Evolutionary conservation across 1,140 invertebrate genomes (phyloP), one percentile per base, ranked within the genome.

Genomic region (Apis laboriosa): DNA sequence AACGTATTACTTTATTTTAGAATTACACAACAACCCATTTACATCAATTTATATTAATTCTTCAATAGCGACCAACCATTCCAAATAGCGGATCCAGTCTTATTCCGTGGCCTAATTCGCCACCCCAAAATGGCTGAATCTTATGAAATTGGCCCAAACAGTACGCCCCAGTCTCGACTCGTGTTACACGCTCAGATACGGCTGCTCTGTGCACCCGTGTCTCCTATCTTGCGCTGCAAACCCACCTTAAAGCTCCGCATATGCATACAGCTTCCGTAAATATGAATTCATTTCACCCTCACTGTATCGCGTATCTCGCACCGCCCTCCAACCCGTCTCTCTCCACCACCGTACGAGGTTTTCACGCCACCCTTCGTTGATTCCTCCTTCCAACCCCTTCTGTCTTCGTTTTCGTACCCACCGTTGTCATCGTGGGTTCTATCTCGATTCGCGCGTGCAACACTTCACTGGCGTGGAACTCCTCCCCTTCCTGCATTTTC

Each of bases 221-320:
- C 55, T 58, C n/a, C 58, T 72, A 71, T 84, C 66, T 84, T 43
- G 49, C 49, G 13, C n/a, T 24, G 67, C 67, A 66, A 79, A 79
- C 58, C 28, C 67, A 56, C 56, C 83, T 80, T 80, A 68, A 84
- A 81, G 49, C 64, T 68, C 9, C 72, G 73, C 83, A 82, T 84
- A 88, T 83, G 80, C 80, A 82, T 80, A 61, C 71, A 68, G 70
- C 77, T 75, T 83, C 56, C 80, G 75, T 80, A 77, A 77, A 60
- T 77, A 81, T 61, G 83, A 85, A 77, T 84, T 84, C 84, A 86
- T 87, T 87, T 83, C 67, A 28, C 34, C 63, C 73, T 56, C 64
- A 7, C 76, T 51, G 61, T 67, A 83, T 72, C 68, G 51, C 74
- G n/a, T 70, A 55, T 77, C 77, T 43, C 63, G 76, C 74, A 73